Evolutionary conservation across 92 coral and sea anemone species (phyloP), one percentile per base, ranked within the genome.

Genomic region (Porites evermanni): DNA sequence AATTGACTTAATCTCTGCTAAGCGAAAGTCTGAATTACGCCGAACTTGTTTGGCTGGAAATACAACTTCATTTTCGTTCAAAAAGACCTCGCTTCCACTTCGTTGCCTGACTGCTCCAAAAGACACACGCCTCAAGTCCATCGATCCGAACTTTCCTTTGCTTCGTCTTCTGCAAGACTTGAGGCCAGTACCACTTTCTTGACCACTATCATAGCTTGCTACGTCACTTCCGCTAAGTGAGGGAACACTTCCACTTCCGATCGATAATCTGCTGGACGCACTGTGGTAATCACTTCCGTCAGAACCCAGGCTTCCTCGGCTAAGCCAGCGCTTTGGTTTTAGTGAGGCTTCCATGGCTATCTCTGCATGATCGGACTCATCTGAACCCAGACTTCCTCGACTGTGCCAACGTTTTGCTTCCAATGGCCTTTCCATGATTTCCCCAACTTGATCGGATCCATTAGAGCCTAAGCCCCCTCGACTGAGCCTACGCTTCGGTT

Each of bases 1-100:
- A n/a, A 90, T 53, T 1, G 93, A 79, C 77, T 72, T 81, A 53
- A 88, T 81, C 74, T 84, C 88, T 18, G 88, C 88, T 51, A 84
- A 65, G 5, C 88, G 88, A 54, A 75, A 75, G 29, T 84, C 86
- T 12, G 88, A 84, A 64, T 84, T 75, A 5, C 88, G 74, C 56
- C 88, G 81, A 52, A 75, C 50, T 17, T 81, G 18, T 75, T 84
- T 81, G 7, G 82, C 59, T 59, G 88, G 88, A 84, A 75, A 54
- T 65, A 75, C 50, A 51, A 54, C 70, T 12, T 51, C 70, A 63
- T 79, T 73, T 59, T 72, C 72, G 87, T 32, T 73, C 20, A 24
- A 26, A 56, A 59, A 56, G 4, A 26, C 21, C 16, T 84, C 81
- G 66, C 76, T 77, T 84, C 67, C 75, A 68, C 88, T 65, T 50